Evolutionary conservation across 2,113 vertebrate species (phyloP), one percentile per base, ranked within the genome.

Genomic region (Ceyx margarethae): DNA sequence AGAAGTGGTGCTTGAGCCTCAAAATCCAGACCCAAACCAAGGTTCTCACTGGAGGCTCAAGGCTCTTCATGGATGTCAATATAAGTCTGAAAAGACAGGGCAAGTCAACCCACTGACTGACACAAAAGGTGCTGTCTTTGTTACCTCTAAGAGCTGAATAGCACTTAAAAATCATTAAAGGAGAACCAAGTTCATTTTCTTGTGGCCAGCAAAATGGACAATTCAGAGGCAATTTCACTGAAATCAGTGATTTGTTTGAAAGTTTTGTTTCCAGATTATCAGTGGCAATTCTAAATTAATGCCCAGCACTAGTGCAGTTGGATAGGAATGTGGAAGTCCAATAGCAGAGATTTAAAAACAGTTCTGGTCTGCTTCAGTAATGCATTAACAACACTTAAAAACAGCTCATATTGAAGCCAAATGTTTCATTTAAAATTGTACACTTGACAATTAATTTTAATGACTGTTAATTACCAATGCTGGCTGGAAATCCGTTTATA

Each of bases 361-460:
- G 84, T 93, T 95, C 95, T 93, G 84, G 76, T 93, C 75, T 89
- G 91, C 79, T 81, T 74, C 62, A 67, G 79, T 62, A 87, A 94
- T 90, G 91, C 80, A 83, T 92, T 93, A 91, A 78, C 89, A 95
- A 94, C 91, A 93, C 79, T 95, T 86, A 92, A 93, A 96, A 95
- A 35, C 91, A 96, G 91, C 76, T 95, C 87, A 95, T 88, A 78
- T 28, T 83, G 84, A 94, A 93, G 94, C 90, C 91, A 94, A 96
- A 95, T 90, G 91, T 91, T 96, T 96, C 46, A 92, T 89, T 95
- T 95, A 87, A 87, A 95, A 94, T 74, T 77, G 84, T 93, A 89
- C 91, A 91, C 84, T 93, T 95, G 95, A 95, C 92, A 96, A 96
- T 96, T 96, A 96, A 95, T 95, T 96, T 93, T 95, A 95, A 95